Evolutionary conservation across 2,797 vertebrate genomes (phyloP).

Genomic region (Catharus ustulatus): DNA sequence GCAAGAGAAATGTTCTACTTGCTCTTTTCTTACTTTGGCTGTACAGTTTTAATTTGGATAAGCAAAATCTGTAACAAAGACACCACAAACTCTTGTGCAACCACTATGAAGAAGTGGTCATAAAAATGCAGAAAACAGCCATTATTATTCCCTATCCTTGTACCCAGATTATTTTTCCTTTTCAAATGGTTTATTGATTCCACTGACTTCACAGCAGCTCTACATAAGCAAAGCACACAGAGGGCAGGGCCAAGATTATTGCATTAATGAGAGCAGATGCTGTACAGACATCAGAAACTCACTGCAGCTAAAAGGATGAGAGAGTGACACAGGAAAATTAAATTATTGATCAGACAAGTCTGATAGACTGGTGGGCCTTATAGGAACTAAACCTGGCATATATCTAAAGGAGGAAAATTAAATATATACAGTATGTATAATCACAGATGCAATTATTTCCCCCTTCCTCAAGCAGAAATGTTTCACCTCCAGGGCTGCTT

Average conservation of each 20-base stretch:
- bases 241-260: neutral
- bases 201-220: neutral
- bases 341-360: conserved; percentile 9
- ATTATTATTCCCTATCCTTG: neutral
- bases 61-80: neutral
- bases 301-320: neutral
- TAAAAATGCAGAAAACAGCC: neutral
- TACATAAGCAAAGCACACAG: neutral
- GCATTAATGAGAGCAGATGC: neutral
- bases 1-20: neutral
- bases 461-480: neutral
- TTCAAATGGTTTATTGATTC: neutral
- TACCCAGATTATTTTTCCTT: neutral
- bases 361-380: neutral
- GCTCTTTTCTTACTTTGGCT: neutral
- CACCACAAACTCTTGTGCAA: neutral
- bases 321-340: conserved; percentile 7
- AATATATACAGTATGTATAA: neutral
- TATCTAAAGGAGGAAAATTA: neutral
- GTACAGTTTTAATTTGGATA: neutral
- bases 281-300: neutral
- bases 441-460: neutral
- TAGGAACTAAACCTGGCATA: neutral
- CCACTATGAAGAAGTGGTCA: neutral
- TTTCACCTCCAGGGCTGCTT: neutral